Evolutionary conservation across 2,797 vertebrate species (phyloP).

Genomic region (Gymnodraco acuticeps): DNA sequence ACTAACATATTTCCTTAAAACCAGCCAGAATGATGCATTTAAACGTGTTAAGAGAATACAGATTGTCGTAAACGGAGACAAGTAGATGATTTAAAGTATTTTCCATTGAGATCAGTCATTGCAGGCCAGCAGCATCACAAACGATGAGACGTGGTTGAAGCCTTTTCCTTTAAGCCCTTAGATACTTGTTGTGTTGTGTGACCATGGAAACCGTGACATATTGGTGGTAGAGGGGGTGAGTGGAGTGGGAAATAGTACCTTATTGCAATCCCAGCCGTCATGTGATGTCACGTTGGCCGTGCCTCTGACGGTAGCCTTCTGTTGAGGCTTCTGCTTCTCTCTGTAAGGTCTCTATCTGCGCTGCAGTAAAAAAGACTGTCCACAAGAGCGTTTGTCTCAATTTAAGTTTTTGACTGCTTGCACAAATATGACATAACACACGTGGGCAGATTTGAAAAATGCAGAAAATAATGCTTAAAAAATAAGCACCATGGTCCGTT

Average conservation of each 20-base stretch:
- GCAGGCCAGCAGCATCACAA: constrained; percentile 12
- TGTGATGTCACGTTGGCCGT: constrained; percentile 64
- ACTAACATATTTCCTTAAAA: not conserved
- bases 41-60: constrained; percentile 4
- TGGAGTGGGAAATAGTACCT: constrained; percentile 39
- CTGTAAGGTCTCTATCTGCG: not conserved
- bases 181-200: constrained; percentile 51
- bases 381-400: not conserved
- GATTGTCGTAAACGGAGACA: not conserved
- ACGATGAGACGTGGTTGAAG: constrained; percentile 9
- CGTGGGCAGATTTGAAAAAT: not conserved
- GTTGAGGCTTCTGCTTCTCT: constrained; percentile 25
- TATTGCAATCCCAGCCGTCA: constrained; percentile 67
- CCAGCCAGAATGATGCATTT: not conserved
- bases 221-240: not conserved
- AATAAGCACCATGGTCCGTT: constrained; percentile 9
- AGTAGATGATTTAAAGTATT: not conserved
- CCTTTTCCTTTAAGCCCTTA: constrained; percentile 40
- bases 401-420: constrained; percentile 10
- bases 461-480: constrained; percentile 5
- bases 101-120: constrained; percentile 1
- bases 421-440: constrained; percentile 15
- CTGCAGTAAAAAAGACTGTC: constrained; percentile 9
- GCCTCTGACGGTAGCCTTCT: constrained; percentile 55
- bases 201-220: constrained; percentile 54